Evolutionary conservation across 2,797 vertebrate genomes (phyloP), one percentile per base, ranked within the genome.

Genomic region (Astyanax mexicanus): DNA sequence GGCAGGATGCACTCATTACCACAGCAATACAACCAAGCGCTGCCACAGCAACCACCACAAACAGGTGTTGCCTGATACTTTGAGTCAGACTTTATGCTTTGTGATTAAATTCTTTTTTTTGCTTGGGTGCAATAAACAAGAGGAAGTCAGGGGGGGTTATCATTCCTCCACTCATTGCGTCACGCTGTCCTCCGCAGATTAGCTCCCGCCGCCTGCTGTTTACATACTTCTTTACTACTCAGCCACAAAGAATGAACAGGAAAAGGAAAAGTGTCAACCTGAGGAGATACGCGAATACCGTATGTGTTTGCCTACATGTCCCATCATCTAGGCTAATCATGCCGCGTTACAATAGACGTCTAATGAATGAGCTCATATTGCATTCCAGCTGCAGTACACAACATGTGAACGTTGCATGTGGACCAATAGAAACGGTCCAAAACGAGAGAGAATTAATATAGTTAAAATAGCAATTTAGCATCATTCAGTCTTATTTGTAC

Each of bases 161-260:
- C 38, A 35, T 42, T 38, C 35, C 58, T 3, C 27, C 25, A 8
- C 2, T 4, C 17, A 6, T 35, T 29, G 27, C 25, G 19, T 70
- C 38, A 64, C 19, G 10, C 51, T 35, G 37, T 29, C 58, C 49
- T 47, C 7, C 21, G 21, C 13, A 54, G 57, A 69, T 58, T 61
- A 60, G 65, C 35, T 15, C 7, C 3, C 25, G 12, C 5, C 3
- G 49, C 29, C 27, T 51, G 54, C 49, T 69, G 60, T 73, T 77
- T 73, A 65, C 19, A 1, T 69, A 65, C 35, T 57, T 58, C 44
- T 61, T 27, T 8, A 23, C 15, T n/a, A 40, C 60, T 73, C 52
- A 73, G 21, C 5, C 11, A 44, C 15, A 25, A 69, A 17, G 38
- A 74, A 67, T 66, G 58, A 13, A 45, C 38, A 54, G 78, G 78